phyloP scores from a whole-genome alignment of 2,797 vertebrate genomes.

The Rhynchonycteris naso region DNA sequence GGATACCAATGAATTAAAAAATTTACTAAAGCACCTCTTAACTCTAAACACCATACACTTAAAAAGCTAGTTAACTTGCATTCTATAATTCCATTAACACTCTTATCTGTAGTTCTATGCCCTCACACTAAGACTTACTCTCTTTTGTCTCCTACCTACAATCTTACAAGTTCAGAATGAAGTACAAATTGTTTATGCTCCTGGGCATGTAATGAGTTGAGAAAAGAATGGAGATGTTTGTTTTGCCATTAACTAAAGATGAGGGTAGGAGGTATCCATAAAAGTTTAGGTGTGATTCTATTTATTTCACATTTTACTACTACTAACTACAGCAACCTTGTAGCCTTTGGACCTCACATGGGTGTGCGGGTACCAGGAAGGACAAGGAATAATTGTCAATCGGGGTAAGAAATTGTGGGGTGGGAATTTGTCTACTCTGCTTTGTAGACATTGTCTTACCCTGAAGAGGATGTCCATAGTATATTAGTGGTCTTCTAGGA shows the following conservation, averaged over 20 bases:
- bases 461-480: background rate
- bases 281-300: background rate
- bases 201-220: background rate
- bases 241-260: background rate
- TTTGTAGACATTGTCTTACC: background rate
- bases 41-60: background rate
- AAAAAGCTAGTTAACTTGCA: background rate
- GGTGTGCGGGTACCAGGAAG: background rate
- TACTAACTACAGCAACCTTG: background rate
- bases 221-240: background rate
- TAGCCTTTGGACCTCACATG: background rate
- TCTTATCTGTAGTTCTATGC: background rate
- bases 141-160: background rate
- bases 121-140: background rate
- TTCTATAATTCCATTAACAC: fast-evolving
- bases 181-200: background rate
- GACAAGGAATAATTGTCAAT: background rate
- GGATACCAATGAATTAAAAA: background rate
- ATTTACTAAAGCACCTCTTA: background rate
- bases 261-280: background rate
- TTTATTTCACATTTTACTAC: background rate
- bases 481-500: background rate
- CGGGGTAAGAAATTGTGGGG: background rate
- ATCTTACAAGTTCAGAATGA: background rate
- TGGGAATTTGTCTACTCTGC: background rate